phyloP scores from a whole-genome alignment of 2,888 invertebrate genomes.

The Trichacis sp. region DNA sequence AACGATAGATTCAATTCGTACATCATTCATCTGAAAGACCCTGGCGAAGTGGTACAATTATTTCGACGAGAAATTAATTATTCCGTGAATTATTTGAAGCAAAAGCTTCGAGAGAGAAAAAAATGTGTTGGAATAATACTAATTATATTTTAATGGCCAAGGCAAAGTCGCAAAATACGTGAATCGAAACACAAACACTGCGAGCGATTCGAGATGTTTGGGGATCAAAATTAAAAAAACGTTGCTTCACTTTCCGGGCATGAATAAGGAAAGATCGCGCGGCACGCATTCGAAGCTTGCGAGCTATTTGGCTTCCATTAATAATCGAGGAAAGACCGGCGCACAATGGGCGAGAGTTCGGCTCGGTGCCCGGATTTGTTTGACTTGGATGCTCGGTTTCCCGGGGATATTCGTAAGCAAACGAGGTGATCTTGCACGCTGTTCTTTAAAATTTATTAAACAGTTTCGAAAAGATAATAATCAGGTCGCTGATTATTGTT shows the following conservation, averaged over 20 bases:
- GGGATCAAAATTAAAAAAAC: background rate
- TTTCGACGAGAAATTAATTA: no score
- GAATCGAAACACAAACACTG: no score
- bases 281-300: constrained; percentile 16
- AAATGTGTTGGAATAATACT: no score
- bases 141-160: no score
- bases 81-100: no score
- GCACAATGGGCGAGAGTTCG: constrained; percentile 38
- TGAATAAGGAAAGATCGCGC: background rate
- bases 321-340: constrained; percentile 50
- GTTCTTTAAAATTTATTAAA: constrained; percentile 5
- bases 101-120: constrained; percentile 45
- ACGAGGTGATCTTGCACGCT: constrained; percentile 35
- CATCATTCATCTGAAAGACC: no score
- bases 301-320: constrained; percentile 59
- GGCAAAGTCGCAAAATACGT: no score
- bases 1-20: no score
- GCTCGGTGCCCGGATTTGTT: constrained; percentile 45
- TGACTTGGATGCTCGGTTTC: constrained; percentile 50
- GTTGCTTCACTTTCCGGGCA: background rate
- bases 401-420: constrained; percentile 43
- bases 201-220: background rate
- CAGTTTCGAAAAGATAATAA: no score
- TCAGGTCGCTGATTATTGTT: constrained; percentile 53
- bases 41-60: no score